phyloP scores from a whole-genome alignment of 2,113 vertebrate genomes.

The Trachemys scripta region DNA sequence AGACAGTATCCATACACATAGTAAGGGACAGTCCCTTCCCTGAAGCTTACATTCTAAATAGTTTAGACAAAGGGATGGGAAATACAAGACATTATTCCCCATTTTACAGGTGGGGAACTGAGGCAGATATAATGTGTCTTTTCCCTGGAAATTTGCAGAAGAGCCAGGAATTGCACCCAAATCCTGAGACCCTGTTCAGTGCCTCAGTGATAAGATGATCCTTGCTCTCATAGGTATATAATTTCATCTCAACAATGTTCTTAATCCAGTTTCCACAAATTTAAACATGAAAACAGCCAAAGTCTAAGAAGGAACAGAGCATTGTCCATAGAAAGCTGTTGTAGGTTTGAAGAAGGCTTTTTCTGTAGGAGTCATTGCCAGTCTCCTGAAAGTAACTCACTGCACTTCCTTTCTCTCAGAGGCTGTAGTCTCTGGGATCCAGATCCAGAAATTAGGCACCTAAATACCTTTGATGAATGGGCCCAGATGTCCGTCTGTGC shows the following conservation, averaged over 20 bases:
- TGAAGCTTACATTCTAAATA: background rate
- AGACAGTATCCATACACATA: background rate
- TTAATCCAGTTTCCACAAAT: background rate
- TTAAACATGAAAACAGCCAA: background rate
- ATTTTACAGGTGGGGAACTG: rapidly evolving
- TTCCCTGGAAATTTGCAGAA: background rate
- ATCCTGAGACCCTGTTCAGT: background rate
- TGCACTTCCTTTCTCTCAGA: background rate
- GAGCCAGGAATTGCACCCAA: background rate
- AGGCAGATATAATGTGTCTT: background rate
- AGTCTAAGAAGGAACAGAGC: background rate
- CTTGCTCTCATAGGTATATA: background rate
- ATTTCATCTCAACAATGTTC: background rate
- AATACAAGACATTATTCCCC: rapidly evolving
- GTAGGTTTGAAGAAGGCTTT: background rate
- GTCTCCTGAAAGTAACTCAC: background rate
- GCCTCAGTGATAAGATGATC: background rate
- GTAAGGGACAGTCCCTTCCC: background rate
- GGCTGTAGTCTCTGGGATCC: background rate
- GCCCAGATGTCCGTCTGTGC: background rate
- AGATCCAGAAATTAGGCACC: background rate
- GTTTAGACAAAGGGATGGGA: background rate
- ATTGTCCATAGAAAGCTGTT: background rate
- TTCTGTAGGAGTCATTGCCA: background rate
- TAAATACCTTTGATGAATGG: background rate